These are phyloP conservation scores for Tympanoctomys barrerae DNA, from an alignment of 2,797 vertebrate species.

Conservation along the genomic window DNA sequence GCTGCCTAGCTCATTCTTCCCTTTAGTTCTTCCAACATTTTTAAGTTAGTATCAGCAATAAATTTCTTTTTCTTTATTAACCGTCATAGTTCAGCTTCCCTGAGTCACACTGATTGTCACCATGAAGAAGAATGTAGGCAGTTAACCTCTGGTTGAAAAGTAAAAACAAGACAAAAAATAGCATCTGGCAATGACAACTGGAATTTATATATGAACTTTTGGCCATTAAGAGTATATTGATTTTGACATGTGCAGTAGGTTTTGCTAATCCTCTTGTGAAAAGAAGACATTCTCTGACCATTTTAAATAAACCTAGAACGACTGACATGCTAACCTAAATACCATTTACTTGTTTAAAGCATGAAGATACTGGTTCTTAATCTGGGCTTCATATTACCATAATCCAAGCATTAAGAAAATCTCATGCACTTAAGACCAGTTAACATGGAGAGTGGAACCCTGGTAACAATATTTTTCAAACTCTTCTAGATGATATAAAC, in stretches of 20 bases:
- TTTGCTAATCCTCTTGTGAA: not conserved
- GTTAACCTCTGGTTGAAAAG: slow-evolving; percentile 27
- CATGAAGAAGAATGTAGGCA: not conserved
- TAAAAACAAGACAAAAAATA: not conserved
- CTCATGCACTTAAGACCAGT: not conserved
- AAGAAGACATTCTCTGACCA: not conserved
- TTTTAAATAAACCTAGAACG: not conserved
- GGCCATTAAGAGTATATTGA: not conserved
- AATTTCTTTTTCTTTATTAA: not conserved
- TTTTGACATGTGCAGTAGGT: not conserved
- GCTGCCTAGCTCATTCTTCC: not conserved
- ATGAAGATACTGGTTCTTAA: not conserved
- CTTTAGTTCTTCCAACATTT: slow-evolving; percentile 28
- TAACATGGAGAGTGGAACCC: not conserved
- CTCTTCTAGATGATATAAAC: not conserved
- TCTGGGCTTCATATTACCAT: not conserved
- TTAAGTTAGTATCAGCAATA: not conserved
- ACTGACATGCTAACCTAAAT: not conserved
- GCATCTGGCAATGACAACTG: not conserved
- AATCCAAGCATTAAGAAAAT: not conserved
- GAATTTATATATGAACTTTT: not conserved
- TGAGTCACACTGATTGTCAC: not conserved
- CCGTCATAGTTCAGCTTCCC: not conserved
- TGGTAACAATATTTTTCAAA: not conserved
- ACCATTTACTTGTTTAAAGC: not conserved